Base-by-base conservation (phyloP, 2,888 invertebrate genomes). In the Oscheius myriophilus region DNA sequence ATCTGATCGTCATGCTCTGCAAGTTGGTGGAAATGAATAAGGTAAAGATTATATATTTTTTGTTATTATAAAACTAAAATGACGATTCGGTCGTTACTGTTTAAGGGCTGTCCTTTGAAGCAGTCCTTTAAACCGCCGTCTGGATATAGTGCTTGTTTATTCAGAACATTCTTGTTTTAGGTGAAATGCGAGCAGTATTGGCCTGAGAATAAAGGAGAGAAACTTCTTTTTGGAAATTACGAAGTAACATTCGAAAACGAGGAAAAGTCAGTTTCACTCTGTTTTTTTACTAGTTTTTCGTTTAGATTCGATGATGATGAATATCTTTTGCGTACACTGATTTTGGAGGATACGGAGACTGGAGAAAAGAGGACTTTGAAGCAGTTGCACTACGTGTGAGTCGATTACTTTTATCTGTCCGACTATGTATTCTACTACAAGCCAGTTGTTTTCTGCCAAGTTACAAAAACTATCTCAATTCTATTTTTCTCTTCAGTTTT, bases 171-270 rank as follows among this genome's bases (percentile, higher is more conserved):
- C n/a, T n/a, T n/a, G n/a, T n/a, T n/a, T 67, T 59, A 79, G 79
- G 73, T 77, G 4, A 82, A 82, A 67, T 81, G 82, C 43, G 79
- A 81, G 49, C 69, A 75, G 55, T 82, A 82, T 63, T 82, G 79
- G 77, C 82, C 82, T 46, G 72, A 73, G 46, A 55, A 61, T 9
- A 69, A 73, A 39, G 80, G 76, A 23, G 72, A 69, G 11, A 59
- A 45, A 11, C 72, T 72, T 54, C 65, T 80, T 42, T 82, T 70
- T 54, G 81, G 80, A 3, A 67, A 71, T 53, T 79, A 77, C 43
- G 75, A 80, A 25, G 68, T 81, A 2, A 75, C 70, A 11, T 57
- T 78, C 45, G 67, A 75, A 41, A 73, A 82, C 42, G 82, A 79
- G 55, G 72, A 74, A 33, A 62, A 59, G 57, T 81, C 67, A 25